phyloP scores from a whole-genome alignment of 2,113 vertebrate genomes.

The Balaeniceps rex region DNA sequence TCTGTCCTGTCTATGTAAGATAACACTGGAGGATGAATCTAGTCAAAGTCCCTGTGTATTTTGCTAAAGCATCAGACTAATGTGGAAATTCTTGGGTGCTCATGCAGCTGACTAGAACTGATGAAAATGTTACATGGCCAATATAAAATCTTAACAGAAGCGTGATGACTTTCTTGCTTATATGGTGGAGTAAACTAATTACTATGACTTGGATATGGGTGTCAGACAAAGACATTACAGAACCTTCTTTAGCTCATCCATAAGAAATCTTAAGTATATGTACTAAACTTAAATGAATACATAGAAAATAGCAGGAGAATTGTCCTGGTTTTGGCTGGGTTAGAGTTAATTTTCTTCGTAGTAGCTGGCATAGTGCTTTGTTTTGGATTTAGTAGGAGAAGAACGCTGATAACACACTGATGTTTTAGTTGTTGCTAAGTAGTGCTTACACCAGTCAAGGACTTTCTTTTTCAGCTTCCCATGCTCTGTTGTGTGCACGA shows the following conservation, averaged over 20 bases:
- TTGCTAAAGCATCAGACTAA: not conserved
- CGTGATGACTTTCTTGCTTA: not conserved
- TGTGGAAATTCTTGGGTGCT: not conserved
- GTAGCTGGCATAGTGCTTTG: too few species aligned
- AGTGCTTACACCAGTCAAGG: too few species aligned
- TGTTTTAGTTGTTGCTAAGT: too few species aligned
- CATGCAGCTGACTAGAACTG: not conserved
- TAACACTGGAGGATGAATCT: not conserved
- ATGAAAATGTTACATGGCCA: not conserved
- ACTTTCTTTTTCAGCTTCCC: too few species aligned
- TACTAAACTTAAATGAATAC: not conserved
- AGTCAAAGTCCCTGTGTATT: not conserved
- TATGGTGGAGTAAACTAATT: not conserved
- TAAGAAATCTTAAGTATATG: not conserved
- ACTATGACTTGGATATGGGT: not conserved
- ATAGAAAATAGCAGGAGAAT: not conserved
- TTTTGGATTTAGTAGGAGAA: too few species aligned
- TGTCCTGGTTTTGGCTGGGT: too few species aligned
- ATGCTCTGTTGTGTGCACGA: too few species aligned
- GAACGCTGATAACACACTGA: too few species aligned
- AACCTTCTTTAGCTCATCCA: not conserved
- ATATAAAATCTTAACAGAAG: not conserved
- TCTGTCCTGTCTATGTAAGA: not conserved
- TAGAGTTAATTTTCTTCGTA: too few species aligned
- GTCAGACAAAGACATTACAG: not conserved